Evolutionary conservation across 2,797 vertebrate species (phyloP), one percentile per base, ranked within the genome.

Genomic region (Fistularia commersonii): DNA sequence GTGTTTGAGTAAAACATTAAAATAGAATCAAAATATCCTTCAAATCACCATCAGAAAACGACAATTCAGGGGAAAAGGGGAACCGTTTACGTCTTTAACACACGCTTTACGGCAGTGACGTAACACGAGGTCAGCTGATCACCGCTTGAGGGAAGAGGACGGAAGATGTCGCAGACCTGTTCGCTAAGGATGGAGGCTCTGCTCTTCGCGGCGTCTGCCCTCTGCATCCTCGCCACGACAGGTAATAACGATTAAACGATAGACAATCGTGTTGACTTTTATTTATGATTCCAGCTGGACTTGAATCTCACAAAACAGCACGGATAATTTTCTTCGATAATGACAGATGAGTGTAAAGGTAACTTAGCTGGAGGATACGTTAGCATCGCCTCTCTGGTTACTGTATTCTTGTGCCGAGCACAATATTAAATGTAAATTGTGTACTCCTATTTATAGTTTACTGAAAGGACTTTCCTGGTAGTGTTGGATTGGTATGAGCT

Each of bases 111-210:
- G 41, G 11, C 41, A n/a, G 31, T 10, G 6, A 1, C n/a, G 41
- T 71, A 63, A 66, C 66, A 56, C 51, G 45, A 15, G 45, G 73
- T 89, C 86, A 89, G 71, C 66, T 88, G 87, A 86, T 63, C 50
- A 6, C 15, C 35, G 51, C 62, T 34, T 15, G 39, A 12, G 37
- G 48, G 62, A 65, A 55, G 48, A 70, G 74, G 64, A 77, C 71
- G 63, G 57, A 76, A 76, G 60, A 87, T 79, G 82, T 80, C 77
- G 72, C 57, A 50, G 60, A 54, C 53, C 32, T 59, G 8, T 56
- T 48, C 38, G 1, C 10, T 47, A 47, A 80, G 69, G 80, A 85
- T 87, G 85, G 64, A 82, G 48, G 46, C 64, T 53, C 48, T 57
- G 11, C 66, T 76, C 13, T 60, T 55, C 32, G 62, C 46, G 4